phyloP scores from a whole-genome alignment of 2,888 invertebrate species.

The Bugulina stolonifera region DNA sequence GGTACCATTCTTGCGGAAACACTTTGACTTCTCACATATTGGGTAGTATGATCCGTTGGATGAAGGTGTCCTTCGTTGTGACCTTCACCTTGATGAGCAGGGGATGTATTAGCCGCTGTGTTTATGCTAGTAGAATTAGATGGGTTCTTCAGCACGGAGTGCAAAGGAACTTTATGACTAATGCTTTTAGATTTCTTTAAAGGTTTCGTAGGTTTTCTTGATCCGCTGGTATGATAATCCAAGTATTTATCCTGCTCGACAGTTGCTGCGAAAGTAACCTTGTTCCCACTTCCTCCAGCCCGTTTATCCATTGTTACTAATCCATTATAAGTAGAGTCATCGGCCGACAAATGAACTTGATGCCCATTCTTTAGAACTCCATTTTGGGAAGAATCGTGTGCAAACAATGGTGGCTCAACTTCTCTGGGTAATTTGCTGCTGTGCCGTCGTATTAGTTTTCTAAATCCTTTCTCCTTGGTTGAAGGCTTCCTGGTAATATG shows the following conservation, averaged over 20 bases:
- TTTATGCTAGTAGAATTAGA: neutral
- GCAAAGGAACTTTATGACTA: slow-evolving; percentile 9
- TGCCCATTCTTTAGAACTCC: neutral
- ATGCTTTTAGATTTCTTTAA: neutral
- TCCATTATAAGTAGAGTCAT: neutral
- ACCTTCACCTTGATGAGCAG: no score
- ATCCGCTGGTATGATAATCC: neutral
- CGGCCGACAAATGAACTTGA: neutral
- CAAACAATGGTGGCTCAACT: neutral
- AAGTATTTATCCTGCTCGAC: neutral
- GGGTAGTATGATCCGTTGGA: no score
- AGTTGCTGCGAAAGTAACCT: slow-evolving; percentile 3
- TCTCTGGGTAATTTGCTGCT: slow-evolving; percentile 14
- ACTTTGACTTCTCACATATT: no score
- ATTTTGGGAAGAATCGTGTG: neutral
- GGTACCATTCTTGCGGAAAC: no score
- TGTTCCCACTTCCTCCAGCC: neutral
- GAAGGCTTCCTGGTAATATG: neutral
- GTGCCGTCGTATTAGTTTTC: slow-evolving; percentile 12
- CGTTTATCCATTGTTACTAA: neutral
- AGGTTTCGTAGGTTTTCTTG: neutral
- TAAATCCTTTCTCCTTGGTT: slow-evolving; percentile 5
- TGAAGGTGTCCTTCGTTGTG: no score
- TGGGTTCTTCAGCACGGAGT: neutral
- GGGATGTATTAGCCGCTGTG: no score